Evolutionary conservation across 2,888 invertebrate genomes (phyloP).

Genomic region (Pteria penguin): DNA sequence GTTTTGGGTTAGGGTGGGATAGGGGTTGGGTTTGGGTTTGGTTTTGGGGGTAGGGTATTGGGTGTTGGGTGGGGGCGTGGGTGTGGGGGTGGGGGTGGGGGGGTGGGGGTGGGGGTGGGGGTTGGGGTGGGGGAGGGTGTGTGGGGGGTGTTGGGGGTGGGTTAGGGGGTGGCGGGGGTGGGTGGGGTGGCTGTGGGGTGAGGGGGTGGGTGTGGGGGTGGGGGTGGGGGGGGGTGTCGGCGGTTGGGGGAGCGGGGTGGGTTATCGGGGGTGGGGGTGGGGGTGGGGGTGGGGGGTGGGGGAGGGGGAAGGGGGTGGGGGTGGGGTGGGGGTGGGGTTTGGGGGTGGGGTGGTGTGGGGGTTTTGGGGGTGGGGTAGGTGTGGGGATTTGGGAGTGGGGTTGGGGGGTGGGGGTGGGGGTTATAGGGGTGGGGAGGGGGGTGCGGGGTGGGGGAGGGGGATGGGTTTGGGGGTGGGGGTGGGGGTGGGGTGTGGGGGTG

Average conservation of each 20-base stretch:
- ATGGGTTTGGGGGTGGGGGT: too few species aligned
- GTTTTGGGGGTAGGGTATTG: conserved; percentile 20
- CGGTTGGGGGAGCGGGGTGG: neutral
- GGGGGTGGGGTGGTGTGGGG: neutral
- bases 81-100: too few species aligned
- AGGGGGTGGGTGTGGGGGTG: conserved; percentile 20
- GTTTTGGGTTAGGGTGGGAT: neutral
- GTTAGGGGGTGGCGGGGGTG: neutral
- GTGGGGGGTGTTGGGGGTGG: neutral
- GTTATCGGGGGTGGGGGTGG: neutral
- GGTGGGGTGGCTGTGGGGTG: conserved; percentile 20
- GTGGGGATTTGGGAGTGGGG: neutral
- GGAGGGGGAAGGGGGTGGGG: neutral
- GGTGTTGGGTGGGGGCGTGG: conserved; percentile 28
- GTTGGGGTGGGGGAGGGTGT: neutral
- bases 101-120: too few species aligned
- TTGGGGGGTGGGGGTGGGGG: neutral
- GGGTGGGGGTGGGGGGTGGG: neutral
- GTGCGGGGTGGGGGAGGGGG: too few species aligned
- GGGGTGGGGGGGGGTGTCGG: neutral
- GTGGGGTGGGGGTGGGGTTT: neutral
- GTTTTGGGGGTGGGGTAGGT: neutral
- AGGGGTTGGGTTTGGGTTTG: neutral
- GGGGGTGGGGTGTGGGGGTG: too few species aligned
- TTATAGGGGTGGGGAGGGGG: too few species aligned